Conservation (phyloP, 2,888 invertebrate genomes). For the Agrilus mali region DNA sequence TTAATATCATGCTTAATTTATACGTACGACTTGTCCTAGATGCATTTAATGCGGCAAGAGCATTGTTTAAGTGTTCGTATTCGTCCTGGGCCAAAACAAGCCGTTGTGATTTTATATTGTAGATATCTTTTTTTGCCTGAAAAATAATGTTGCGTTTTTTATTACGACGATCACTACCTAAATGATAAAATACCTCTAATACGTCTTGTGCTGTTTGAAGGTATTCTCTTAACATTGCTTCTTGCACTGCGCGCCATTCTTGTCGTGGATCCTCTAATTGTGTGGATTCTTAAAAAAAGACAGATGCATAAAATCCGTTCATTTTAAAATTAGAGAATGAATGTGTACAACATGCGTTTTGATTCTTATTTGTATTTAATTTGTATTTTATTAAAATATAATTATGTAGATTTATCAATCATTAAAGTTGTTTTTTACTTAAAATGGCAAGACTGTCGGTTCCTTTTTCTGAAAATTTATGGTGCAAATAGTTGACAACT, state of each 20-base stretch:
- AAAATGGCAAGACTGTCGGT: too few species aligned
- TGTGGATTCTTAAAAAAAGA: slow-evolving; percentile 65
- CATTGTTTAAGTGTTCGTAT: slow-evolving; percentile 84
- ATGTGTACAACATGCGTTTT: too few species aligned
- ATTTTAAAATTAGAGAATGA: too few species aligned
- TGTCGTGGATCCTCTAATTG: slow-evolving; percentile 93
- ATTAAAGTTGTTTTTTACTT: too few species aligned
- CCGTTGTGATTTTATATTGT: slow-evolving; percentile 89
- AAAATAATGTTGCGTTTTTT: slow-evolving; percentile 10
- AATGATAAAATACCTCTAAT: slow-evolving; percentile 53
- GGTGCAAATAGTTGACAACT: too few species aligned
- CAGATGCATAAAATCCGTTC: slow-evolving; percentile 1
- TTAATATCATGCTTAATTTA: slow-evolving; percentile 2
- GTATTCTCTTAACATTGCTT: slow-evolving; percentile 94
- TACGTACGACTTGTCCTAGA: slow-evolving; percentile 86
- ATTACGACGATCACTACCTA: too few species aligned
- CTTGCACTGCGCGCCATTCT: slow-evolving; percentile 94
- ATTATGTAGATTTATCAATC: too few species aligned
- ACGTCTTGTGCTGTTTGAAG: slow-evolving; percentile 91
- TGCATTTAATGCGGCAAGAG: slow-evolving; percentile 69
- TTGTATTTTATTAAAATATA: too few species aligned
- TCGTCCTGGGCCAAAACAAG: slow-evolving; percentile 90
- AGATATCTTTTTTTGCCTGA: slow-evolving; percentile 96
- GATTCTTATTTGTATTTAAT: not conserved
- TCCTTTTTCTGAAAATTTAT: too few species aligned